Evolutionary conservation across 1,140 invertebrate genomes (phyloP), one percentile per base, ranked within the genome.

Genomic region (Leptopilina boulardi): DNA sequence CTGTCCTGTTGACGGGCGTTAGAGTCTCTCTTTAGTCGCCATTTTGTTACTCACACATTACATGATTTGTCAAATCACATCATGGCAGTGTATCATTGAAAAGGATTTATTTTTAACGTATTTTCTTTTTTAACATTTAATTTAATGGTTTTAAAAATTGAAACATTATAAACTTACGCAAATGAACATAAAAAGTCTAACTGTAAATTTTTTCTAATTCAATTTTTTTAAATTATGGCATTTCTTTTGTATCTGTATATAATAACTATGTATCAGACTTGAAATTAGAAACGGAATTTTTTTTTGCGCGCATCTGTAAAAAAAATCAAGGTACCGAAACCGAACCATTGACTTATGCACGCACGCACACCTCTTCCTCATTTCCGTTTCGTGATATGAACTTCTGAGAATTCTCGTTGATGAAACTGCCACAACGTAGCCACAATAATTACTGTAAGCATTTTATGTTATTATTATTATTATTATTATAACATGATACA

Each of bases 11-110:
- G 3, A 66, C 59, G 9, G 26, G 59, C 59, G 59, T 66, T 66
- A 66, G 59, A 66, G 26, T 66, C 59, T 66, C 59, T 66, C 59
- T 66, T 30, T 66, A 5, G 59, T 5, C 59, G 59, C 59, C 59
- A 66, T 66, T 66, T 66, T 66, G 59, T 66, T 30, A 3, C 26
- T 66, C 23, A 66, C 23, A 30, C 34, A 38, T 38, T 38, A 38
- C 34, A 38, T 5, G 2, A 30, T 30, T 5, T 30, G 2, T 30
- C 26, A 30, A 2, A 30, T 30, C 26, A 30, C n/a, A n/a, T n/a
- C n/a, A n/a, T n/a, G n/a, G n/a, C n/a, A n/a, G n/a, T n/a, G n/a
- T n/a, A n/a, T n/a, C n/a, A n/a, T n/a, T n/a, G n/a, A n/a, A n/a
- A n/a, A n/a, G n/a, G n/a, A n/a, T n/a, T n/a, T n/a, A n/a, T n/a